A percentile compares a stretch with the other conserved stretches of the same genome.
These are phyloP conservation scores for Zaprionus africanus DNA, from an alignment of 1,140 invertebrate species.

Conservation along the genomic window DNA sequence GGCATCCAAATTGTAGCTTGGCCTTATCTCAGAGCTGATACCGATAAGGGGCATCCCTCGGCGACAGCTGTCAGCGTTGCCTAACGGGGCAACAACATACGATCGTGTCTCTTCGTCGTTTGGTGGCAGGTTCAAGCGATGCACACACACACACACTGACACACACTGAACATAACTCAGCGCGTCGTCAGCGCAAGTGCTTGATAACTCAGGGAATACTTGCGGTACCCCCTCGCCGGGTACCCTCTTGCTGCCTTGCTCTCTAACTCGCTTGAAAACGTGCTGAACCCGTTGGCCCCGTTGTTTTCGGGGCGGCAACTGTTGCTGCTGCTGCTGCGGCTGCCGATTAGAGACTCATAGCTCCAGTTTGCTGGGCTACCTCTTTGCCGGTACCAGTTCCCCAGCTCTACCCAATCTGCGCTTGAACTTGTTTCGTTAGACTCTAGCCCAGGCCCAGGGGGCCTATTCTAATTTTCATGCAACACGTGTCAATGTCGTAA, in stretches of 20 bases:
- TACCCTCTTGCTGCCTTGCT: not conserved
- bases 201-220: constrained; percentile 31
- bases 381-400: not conserved
- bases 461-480: not conserved
- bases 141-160: not conserved
- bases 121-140: constrained; percentile 39
- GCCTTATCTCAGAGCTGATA: not conserved
- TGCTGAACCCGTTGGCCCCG: constrained; percentile 35
- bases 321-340: not conserved
- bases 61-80: constrained; percentile 41
- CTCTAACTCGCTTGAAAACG: constrained; percentile 17
- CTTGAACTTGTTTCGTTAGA: constrained; percentile 18
- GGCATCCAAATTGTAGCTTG: not conserved
- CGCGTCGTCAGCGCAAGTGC: constrained; percentile 21
- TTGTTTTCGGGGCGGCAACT: constrained; percentile 18
- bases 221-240: not conserved
- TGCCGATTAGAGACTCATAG: constrained; percentile 10
- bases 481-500: constrained; percentile 7
- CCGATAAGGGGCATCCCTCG: constrained; percentile 1
- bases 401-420: not conserved
- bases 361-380: not conserved
- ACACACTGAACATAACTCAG: constrained; percentile 38
- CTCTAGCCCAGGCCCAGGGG: not conserved
- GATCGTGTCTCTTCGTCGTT: constrained; percentile 12
- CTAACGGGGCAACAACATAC: constrained; percentile 5